Conservation (phyloP, 2,888 invertebrate genomes). For the Dicyrtomina minuta region DNA sequence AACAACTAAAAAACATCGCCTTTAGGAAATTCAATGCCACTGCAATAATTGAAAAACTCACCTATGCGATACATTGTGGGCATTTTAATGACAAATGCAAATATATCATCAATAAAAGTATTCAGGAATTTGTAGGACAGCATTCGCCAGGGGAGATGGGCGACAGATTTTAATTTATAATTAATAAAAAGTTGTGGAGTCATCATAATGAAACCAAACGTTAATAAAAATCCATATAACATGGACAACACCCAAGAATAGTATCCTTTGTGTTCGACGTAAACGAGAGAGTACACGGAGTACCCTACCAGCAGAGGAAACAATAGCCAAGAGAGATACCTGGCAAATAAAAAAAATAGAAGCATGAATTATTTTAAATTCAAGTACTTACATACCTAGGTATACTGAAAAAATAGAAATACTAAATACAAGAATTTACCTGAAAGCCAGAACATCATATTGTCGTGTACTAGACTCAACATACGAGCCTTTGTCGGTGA, state of each 20-base stretch:
- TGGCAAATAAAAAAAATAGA: constrained; percentile 12
- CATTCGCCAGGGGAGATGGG: constrained; percentile 99
- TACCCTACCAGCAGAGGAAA: constrained; percentile 93
- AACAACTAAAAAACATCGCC: constrained; percentile 37
- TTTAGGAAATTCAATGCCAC: constrained; percentile 22
- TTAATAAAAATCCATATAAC: constrained; percentile 95
- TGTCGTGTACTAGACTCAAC: constrained; percentile 88
- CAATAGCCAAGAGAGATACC: constrained; percentile 90
- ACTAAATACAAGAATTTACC: constrained; percentile 53
- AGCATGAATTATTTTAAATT: neutral
- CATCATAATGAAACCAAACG: constrained; percentile 99
- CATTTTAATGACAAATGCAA: constrained; percentile 99
- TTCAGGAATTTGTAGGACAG: constrained; percentile 99
- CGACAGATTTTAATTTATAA: constrained; percentile 98
- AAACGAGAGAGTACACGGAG: constrained; percentile 85
- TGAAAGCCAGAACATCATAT: constrained; percentile 94
- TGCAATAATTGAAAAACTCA: constrained; percentile 22
- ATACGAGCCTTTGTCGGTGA: constrained; percentile 95
- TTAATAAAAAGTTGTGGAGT: constrained; percentile 99
- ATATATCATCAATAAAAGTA: constrained; percentile 99
- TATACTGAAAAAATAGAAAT: neutral
- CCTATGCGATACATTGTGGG: constrained; percentile 97
- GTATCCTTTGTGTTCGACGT: constrained; percentile 96
- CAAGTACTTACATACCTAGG: no score
- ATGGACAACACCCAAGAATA: constrained; percentile 96